phyloP scores from a whole-genome alignment of 2,888 invertebrate species.

The Sympetrum striolatum region DNA sequence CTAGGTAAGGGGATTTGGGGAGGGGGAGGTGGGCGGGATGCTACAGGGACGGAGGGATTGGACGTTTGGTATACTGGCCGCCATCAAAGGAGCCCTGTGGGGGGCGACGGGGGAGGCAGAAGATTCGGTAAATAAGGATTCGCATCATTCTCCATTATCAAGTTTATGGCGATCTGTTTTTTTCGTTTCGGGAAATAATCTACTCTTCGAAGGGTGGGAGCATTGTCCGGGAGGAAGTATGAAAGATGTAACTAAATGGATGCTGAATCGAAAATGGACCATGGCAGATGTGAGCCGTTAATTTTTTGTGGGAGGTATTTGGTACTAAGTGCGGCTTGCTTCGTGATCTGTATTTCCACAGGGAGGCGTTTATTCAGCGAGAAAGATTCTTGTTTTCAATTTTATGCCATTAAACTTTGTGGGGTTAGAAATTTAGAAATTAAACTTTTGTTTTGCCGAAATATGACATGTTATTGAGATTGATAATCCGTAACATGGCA shows the following conservation, averaged over 20 bases:
- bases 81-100: not conserved
- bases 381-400: not conserved
- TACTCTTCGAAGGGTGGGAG: not conserved
- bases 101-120: not conserved
- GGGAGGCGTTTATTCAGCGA: not conserved
- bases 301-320: not conserved
- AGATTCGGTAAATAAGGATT: not conserved
- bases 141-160: not conserved
- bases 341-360: not conserved
- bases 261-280: not conserved
- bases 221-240: not conserved
- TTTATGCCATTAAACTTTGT: not conserved
- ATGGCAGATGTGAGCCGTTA: not conserved
- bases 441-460: no score
- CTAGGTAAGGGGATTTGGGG: not conserved
- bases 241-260: not conserved
- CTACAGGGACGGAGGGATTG: not conserved
- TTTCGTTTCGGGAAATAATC: constrained; percentile 4
- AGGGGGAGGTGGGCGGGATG: not conserved
- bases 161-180: not conserved
- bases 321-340: not conserved
- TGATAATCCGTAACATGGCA: no score
- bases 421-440: no score
- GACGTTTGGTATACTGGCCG: not conserved
- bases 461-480: no score